These are phyloP conservation scores for Ictalurus furcatus DNA, from an alignment of 2,113 vertebrate genomes.

Conservation along the genomic window DNA sequence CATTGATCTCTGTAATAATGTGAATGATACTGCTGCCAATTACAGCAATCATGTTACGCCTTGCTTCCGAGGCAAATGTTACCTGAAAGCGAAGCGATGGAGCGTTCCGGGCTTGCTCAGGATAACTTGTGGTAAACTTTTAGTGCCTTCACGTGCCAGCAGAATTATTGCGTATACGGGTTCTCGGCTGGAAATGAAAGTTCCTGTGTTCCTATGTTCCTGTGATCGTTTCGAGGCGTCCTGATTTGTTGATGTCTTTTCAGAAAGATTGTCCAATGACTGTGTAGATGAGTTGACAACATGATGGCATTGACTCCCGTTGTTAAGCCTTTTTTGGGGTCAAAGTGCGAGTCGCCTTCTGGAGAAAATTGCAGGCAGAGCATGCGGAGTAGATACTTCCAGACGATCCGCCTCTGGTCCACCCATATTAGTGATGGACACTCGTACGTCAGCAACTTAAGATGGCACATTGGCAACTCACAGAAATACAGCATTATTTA, in stretches of 20 bases:
- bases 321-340: no score
- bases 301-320: not conserved
- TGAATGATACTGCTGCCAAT: conserved; percentile 45
- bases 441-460: no score
- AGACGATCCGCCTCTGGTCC: not conserved
- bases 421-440: not conserved
- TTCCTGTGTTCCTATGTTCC: no score
- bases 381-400: not conserved
- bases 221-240: not conserved
- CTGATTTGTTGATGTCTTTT: not conserved
- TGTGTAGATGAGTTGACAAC: not conserved
- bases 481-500: not conserved
- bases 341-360: no score
- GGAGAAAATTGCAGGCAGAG: not conserved
- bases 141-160: not conserved
- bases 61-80: conserved; percentile 38
- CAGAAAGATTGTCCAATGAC: not conserved
- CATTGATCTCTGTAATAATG: conserved; percentile 56
- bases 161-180: not conserved
- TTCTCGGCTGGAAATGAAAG: not conserved
- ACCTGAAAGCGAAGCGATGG: conserved; percentile 31
- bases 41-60: conserved; percentile 47
- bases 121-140: not conserved
- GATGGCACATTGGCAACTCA: not conserved
- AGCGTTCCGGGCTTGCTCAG: no score